Base-by-base conservation (phyloP, 1,140 invertebrate genomes). In the Aphelenchoides avenae region DNA sequence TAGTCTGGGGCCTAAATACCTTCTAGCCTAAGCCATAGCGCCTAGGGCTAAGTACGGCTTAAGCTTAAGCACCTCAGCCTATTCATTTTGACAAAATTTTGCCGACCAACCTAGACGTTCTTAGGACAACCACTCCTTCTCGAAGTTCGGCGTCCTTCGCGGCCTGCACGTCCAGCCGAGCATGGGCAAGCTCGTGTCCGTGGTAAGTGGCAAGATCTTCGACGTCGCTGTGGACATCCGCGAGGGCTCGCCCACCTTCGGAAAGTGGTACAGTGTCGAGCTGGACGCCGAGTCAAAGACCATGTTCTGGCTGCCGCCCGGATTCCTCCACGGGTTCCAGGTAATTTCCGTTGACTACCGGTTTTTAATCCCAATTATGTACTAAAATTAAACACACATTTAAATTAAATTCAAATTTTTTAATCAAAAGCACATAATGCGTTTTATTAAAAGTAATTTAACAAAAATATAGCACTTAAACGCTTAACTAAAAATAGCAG, bases 111-210 rank as follows among this genome's bases (percentile, higher is more conserved):
- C n/a, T n/a, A n/a, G n/a, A n/a, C n/a, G n/a, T n/a, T n/a, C 65
- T 29, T 15, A 74, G 75, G 73, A 75, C 44, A 75, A 75, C 44
- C 74, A 77, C 40, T 75, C 73, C 9, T 75, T 70, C 46, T 77
- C 74, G 15, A 69, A 68, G 41, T 77, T 59, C 39, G 73, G 74
- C 33, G 73, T 75, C 26, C 34, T 77, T 18, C 64, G 73, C n/a
- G 73, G 73, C 7, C 69, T 75, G 18, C 73, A 75, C 31, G 44
- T 71, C 15, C 73, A 75, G 54, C 71, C 71, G 36, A 63, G 66
- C 18, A 75, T 75, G 73, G 73, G 73, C 15, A 75, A 75, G 66
- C 50, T 75, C 18, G 73, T 75, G 3, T 60, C 56, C 20, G 73
- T 75, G 27, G 65, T 74, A 20, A 55, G 34, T 26, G 73, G 73